Percentiles rank a stretch among this genome's conserved stretches.
These are phyloP conservation scores for Brachionus sp. DNA, from an alignment of 1,140 invertebrate genomes.

Conservation along the genomic window DNA sequence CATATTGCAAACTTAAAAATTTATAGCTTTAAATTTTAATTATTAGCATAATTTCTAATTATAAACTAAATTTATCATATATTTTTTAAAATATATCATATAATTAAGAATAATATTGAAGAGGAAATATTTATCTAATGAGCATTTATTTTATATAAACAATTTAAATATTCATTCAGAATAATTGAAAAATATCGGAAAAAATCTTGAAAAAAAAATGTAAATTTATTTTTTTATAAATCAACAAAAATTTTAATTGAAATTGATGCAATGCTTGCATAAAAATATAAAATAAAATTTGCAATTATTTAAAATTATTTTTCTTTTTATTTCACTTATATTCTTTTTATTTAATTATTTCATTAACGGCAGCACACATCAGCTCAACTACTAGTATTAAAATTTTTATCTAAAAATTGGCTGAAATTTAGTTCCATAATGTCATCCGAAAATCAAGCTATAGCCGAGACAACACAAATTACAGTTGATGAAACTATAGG, in stretches of 20 bases:
- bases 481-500: not conserved
- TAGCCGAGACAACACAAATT: not conserved
- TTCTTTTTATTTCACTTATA: not conserved
- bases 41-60: too few relatives aligned
- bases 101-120: too few relatives aligned
- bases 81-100: too few relatives aligned
- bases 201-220: not conserved
- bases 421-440: not conserved
- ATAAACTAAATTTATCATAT: too few relatives aligned
- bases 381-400: not conserved
- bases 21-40: too few relatives aligned
- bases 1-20: too few relatives aligned
- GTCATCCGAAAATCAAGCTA: not conserved
- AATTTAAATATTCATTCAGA: too few relatives aligned
- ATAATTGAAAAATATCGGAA: slow-evolving; percentile 65
- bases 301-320: not conserved
- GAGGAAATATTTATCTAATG: too few relatives aligned
- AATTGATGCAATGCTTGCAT: not conserved
- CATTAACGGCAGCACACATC: not conserved
- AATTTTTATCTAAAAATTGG: not conserved
- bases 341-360: not conserved
- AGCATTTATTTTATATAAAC: too few relatives aligned
- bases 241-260: not conserved
- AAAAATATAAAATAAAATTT: not conserved
- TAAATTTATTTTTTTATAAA: not conserved